Conservation (phyloP, 2,888 invertebrate species). For the Argyresthia goedartella region DNA sequence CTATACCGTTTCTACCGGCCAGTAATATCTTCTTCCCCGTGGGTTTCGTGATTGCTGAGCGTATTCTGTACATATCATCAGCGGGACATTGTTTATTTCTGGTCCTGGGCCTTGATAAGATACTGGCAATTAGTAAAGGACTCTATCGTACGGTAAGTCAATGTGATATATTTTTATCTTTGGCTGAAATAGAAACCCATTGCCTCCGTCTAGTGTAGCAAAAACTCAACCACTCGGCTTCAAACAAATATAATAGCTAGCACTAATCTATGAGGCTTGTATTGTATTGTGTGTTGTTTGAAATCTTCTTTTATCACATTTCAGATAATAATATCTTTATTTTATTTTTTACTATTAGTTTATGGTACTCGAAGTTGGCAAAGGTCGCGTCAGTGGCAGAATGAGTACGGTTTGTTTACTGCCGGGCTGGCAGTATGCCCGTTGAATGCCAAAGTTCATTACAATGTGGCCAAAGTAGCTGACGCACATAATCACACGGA, state of each 20-base stretch:
- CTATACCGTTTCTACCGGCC: conserved; percentile 88
- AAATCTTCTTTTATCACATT: conserved; percentile 17
- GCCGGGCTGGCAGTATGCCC: conserved; percentile 92
- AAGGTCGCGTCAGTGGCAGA: conserved; percentile 84
- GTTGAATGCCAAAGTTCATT: conserved; percentile 92
- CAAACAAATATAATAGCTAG: too few relatives aligned
- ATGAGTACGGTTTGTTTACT: conserved; percentile 81
- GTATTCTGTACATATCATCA: conserved; percentile 86
- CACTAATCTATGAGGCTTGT: background rate
- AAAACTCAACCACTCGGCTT: too few relatives aligned
- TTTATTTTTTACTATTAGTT: conserved; percentile 15
- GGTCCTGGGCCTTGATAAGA: conserved; percentile 68
- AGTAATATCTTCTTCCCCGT: conserved; percentile 87
- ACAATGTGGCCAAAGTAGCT: conserved; percentile 92
- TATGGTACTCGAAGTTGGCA: conserved; percentile 23
- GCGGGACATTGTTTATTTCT: conserved; percentile 83
- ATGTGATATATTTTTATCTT: too few relatives aligned
- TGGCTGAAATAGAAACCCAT: too few relatives aligned
- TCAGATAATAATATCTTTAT: conserved; percentile 25
- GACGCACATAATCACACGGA: conserved; percentile 78
- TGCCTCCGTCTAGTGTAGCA: too few relatives aligned
- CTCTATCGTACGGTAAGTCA: conserved; percentile 20
- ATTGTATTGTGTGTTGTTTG: background rate
- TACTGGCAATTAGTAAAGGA: conserved; percentile 14
- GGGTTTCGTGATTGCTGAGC: conserved; percentile 92